A percentile compares a stretch with the other conserved stretches of the same genome.
Evolutionary conservation across 2,888 invertebrate genomes (phyloP).

Genomic region (Nebria salina): DNA sequence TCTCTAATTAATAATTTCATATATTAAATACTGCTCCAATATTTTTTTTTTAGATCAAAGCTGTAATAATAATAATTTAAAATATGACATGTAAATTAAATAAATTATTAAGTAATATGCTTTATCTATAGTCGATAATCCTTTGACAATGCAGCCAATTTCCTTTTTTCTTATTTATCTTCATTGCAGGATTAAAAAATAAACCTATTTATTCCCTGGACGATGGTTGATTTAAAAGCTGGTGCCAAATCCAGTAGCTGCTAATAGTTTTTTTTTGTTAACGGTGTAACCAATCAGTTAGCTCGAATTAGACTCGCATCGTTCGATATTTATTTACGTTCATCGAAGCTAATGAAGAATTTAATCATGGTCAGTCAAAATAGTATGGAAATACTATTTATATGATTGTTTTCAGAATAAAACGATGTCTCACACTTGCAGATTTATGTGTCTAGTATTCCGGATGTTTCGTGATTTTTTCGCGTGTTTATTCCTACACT

Average conservation of each 20-base stretch:
- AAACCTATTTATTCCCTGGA: not conserved
- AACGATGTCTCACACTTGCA: not conserved
- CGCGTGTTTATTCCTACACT: constrained; percentile 34
- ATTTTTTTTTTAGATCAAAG: no score
- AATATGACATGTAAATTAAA: not conserved
- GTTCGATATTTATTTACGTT: not conserved
- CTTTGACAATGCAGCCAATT: not conserved
- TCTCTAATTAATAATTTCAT: no score
- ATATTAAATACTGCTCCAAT: no score
- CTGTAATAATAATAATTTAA: not conserved
- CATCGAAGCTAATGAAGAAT: not conserved
- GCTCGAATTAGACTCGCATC: not conserved
- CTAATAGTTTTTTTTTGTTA: not conserved
- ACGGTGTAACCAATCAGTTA: not conserved
- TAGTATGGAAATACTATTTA: not conserved
- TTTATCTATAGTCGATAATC: not conserved
- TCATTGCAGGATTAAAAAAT: not conserved
- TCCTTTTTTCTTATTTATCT: not conserved
- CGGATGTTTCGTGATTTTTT: constrained; percentile 31
- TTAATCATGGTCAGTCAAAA: not conserved
- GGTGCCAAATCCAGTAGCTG: not conserved
- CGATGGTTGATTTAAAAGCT: not conserved
- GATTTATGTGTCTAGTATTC: constrained; percentile 37
- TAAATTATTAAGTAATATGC: not conserved
- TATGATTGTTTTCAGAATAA: not conserved